A percentile compares a stretch with the other conserved stretches of the same genome.
Conservation (phyloP, 2,797 vertebrate genomes). For the Pipistrellus pygmaeus region DNA sequence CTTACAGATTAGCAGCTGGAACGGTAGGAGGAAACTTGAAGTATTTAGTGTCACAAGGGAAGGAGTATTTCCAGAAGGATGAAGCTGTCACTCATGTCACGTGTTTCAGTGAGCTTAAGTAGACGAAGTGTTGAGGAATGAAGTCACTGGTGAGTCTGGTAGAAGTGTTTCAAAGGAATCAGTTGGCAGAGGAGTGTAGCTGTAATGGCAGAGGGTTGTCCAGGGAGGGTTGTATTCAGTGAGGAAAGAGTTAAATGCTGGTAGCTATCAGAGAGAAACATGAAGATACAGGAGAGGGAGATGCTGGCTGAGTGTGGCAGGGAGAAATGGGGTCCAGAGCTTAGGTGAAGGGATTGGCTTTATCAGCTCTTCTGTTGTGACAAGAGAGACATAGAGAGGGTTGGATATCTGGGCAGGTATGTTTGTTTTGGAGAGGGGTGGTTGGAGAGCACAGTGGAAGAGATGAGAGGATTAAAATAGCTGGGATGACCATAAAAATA, state of each 20-base stretch:
- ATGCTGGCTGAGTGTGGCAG: neutral
- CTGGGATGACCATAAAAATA: neutral
- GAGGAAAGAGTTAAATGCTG: neutral
- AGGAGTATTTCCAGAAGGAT: neutral
- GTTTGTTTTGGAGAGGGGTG: neutral
- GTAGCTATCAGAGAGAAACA: neutral
- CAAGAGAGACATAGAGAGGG: neutral
- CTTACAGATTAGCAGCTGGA: neutral
- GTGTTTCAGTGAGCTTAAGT: neutral
- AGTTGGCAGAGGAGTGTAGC: neutral
- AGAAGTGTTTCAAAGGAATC: neutral
- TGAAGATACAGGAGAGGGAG: too few relatives aligned
- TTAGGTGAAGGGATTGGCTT: neutral
- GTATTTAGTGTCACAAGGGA: neutral
- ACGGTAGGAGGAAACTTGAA: neutral
- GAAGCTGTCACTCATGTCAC: neutral
- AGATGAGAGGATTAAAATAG: neutral
- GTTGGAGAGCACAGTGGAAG: neutral
- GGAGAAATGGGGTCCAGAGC: neutral
- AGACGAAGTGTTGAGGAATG: neutral
- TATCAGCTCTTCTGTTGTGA: neutral
- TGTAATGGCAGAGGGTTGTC: neutral
- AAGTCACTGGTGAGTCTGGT: neutral
- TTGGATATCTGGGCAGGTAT: neutral
- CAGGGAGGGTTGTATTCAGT: neutral